These are phyloP conservation scores for Leuciscus waleckii DNA, from an alignment of 2,797 vertebrate species.

Conservation along the genomic window DNA sequence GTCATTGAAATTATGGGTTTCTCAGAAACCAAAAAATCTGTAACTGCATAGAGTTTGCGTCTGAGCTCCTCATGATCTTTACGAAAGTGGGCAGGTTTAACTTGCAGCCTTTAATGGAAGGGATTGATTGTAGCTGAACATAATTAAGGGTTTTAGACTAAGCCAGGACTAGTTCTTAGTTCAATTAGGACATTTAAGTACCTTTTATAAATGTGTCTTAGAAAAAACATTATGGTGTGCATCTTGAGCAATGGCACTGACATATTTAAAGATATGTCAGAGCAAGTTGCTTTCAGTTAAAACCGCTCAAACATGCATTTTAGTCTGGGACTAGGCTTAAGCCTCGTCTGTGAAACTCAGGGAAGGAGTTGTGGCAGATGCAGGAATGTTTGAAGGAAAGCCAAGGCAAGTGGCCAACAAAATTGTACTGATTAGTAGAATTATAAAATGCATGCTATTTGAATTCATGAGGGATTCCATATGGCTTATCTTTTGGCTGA, in stretches of 20 bases:
- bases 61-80: neutral
- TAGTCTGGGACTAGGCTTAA: too few species aligned
- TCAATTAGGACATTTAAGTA: too few species aligned
- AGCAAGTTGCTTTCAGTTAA: too few species aligned
- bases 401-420: neutral
- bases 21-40: neutral
- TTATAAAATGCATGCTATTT: neutral
- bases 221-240: too few species aligned
- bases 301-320: too few species aligned
- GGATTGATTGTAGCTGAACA: neutral
- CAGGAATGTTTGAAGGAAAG: neutral
- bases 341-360: too few species aligned
- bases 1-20: neutral
- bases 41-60: neutral
- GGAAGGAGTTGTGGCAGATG: neutral
- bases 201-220: too few species aligned
- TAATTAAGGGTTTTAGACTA: neutral
- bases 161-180: too few species aligned
- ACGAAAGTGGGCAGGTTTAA: neutral
- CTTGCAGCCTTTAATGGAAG: neutral
- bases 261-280: too few species aligned
- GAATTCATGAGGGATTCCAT: neutral
- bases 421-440: neutral
- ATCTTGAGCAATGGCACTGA: too few species aligned
- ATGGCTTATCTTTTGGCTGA: neutral